Conservation (phyloP, 2,797 vertebrate genomes). For the Mormyrus hasselquistii region DNA sequence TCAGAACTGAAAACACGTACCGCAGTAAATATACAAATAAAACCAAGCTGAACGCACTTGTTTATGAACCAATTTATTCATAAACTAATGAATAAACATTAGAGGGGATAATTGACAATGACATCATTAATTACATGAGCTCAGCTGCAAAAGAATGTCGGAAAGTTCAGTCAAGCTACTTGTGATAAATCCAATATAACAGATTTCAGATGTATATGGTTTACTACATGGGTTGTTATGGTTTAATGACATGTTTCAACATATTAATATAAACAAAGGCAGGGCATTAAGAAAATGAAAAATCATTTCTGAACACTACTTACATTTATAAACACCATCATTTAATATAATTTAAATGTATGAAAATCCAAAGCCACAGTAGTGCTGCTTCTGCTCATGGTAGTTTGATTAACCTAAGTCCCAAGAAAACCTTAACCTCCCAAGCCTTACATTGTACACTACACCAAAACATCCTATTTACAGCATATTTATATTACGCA, state of each 20-base stretch:
- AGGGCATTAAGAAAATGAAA: constrained; percentile 55
- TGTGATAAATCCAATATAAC: constrained; percentile 53
- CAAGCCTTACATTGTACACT: constrained; percentile 72
- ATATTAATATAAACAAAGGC: constrained; percentile 71
- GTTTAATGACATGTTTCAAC: constrained; percentile 57
- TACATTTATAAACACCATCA: constrained; percentile 76
- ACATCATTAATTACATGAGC: constrained; percentile 53
- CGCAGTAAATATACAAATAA: not conserved
- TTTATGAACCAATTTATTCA: not conserved
- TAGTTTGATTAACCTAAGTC: constrained; percentile 78
- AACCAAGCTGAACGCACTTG: not conserved
- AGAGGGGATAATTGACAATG: not conserved
- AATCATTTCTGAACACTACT: constrained; percentile 62
- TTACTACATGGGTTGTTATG: constrained; percentile 41
- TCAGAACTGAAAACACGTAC: not conserved
- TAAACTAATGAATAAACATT: not conserved
- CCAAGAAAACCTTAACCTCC: constrained; percentile 64
- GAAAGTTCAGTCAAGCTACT: constrained; percentile 50
- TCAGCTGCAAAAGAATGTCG: constrained; percentile 47
- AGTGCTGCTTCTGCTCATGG: constrained; percentile 71
- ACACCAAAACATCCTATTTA: constrained; percentile 75
- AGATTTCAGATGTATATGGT: constrained; percentile 50
- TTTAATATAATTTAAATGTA: constrained; percentile 71
- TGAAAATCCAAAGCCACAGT: constrained; percentile 40
- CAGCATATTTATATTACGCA: constrained; percentile 64